Evolutionary conservation across 2,888 invertebrate species (phyloP), one percentile per base, ranked within the genome.

Genomic region (Cheilosia pagana): DNA sequence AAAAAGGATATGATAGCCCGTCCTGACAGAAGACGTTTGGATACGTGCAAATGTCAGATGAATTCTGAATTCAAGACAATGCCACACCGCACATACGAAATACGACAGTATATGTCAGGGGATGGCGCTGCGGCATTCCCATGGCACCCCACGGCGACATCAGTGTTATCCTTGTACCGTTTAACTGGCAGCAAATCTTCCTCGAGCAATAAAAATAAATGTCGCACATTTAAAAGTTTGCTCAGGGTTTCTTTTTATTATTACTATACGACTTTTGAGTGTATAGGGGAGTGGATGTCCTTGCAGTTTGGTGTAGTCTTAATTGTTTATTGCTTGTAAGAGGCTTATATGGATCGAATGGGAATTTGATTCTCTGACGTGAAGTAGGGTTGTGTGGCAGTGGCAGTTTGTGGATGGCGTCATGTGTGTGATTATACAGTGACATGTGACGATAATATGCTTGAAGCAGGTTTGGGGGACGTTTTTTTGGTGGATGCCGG

Each of bases 161-260:
- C 35, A 23, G 63, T 45, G 63, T 75, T 75, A 70, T 60, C 39
- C 43, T 52, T 81, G 60, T 85, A 67, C 67, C 67, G 75, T 71
- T 85, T 85, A 85, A 85, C 65, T 75, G 81, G 53, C 85, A 87
- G 87, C 86, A 88, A 88, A 87, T 88, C 88, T 88, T 83, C 76
- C 59, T 41, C 59, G 60, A 82, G 83, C 87, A 87, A 88, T 88
- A 88, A 88, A 88, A 88, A 88, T 87, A 88, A 88, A 89, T 88
- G 88, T 88, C 88, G 87, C 87, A 87, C 88, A 86, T 76, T 86
- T 76, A 85, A 87, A 87, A 86, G 81, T 77, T 86, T 82, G 55
- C 65, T 85, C 77, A 62, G 23, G 45, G 28, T 59, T 70, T 50
- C 41, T 76, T 71, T 10, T 60, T 72, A 55, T 67, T 53, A 59